These are phyloP conservation scores for Platyura marginata DNA, from an alignment of 1,140 invertebrate genomes.

Conservation along the genomic window DNA sequence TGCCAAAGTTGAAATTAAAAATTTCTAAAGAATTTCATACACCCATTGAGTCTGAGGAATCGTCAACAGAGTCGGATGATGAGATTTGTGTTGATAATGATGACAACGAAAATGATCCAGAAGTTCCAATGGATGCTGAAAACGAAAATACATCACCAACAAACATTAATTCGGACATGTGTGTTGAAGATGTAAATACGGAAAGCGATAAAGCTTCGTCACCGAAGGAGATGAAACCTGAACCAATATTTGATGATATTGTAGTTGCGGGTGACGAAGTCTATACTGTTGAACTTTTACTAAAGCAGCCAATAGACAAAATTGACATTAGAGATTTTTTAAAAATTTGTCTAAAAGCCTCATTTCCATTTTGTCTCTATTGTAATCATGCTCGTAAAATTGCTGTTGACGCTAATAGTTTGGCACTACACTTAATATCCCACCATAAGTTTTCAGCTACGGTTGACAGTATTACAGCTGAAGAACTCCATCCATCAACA, in stretches of 20 bases:
- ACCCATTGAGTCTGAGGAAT: constrained; percentile 18
- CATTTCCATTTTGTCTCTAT: constrained; percentile 51
- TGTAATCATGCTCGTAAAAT: constrained; percentile 68
- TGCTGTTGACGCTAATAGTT: constrained; percentile 59
- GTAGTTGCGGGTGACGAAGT: constrained; percentile 38
- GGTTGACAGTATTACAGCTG: constrained; percentile 51
- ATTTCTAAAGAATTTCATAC: constrained; percentile 26
- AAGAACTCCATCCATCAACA: constrained; percentile 48
- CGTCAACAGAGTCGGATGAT: constrained; percentile 16
- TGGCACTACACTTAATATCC: constrained; percentile 54
- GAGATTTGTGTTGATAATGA: constrained; percentile 3
- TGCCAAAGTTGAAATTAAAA: constrained; percentile 31
- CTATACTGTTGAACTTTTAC: constrained; percentile 45
- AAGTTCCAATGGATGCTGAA: neutral
- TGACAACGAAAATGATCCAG: neutral
- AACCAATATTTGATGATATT: constrained; percentile 14
- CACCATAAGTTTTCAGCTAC: constrained; percentile 55
- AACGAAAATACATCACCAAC: no score
- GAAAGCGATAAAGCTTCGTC: constrained; percentile 1
- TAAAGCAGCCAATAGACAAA: constrained; percentile 51
- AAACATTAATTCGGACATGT: neutral
- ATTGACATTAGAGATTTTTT: constrained; percentile 48
- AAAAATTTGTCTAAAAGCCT: constrained; percentile 47
- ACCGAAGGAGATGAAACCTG: neutral
- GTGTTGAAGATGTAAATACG: constrained; percentile 1